A percentile compares a stretch with the other conserved stretches of the same genome.
phyloP scores from a whole-genome alignment of 1,140 invertebrate species.

The Pachypeltis micranthus region DNA sequence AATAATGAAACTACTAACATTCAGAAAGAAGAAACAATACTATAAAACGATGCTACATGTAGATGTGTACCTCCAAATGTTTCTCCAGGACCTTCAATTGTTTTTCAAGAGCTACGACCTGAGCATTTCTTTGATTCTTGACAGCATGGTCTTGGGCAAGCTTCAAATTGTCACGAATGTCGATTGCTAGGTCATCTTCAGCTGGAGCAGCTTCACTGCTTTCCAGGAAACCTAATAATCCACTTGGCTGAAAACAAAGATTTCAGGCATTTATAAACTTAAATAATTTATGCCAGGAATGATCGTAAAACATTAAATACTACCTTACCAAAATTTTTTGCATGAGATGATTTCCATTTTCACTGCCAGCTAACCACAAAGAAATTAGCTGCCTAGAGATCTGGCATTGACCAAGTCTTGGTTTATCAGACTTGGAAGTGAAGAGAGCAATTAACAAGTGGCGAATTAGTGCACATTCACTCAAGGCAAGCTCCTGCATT shows the following conservation, averaged over 20 bases:
- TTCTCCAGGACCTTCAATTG: slow-evolving; percentile 67
- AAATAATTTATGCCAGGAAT: neutral
- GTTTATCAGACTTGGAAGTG: slow-evolving; percentile 59
- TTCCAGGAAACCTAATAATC: slow-evolving; percentile 81
- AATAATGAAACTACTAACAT: no score
- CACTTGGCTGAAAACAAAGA: slow-evolving; percentile 51
- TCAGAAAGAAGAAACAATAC: slow-evolving; percentile 20
- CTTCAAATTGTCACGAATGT: slow-evolving; percentile 87
- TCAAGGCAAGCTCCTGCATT: slow-evolving; percentile 92
- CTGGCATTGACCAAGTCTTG: slow-evolving; percentile 75
- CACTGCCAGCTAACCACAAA: slow-evolving; percentile 93
- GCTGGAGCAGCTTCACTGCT: slow-evolving; percentile 75
- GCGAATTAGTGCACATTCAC: slow-evolving; percentile 90
- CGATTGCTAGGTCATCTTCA: slow-evolving; percentile 59
- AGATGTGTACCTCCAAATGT: slow-evolving; percentile 46
- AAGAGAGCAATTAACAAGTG: slow-evolving; percentile 89
- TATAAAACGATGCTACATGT: neutral
- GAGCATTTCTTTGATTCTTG: slow-evolving; percentile 48
- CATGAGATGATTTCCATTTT: slow-evolving; percentile 78
- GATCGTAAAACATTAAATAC: neutral
- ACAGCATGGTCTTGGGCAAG: slow-evolving; percentile 74
- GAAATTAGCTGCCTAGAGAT: slow-evolving; percentile 91
- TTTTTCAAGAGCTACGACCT: slow-evolving; percentile 55
- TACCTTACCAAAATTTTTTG: slow-evolving; percentile 70
- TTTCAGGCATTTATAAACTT: neutral